A percentile compares a stretch with the other conserved stretches of the same genome.
phyloP scores from a whole-genome alignment of 1,140 invertebrate species.

The Hyphantria cunea region DNA sequence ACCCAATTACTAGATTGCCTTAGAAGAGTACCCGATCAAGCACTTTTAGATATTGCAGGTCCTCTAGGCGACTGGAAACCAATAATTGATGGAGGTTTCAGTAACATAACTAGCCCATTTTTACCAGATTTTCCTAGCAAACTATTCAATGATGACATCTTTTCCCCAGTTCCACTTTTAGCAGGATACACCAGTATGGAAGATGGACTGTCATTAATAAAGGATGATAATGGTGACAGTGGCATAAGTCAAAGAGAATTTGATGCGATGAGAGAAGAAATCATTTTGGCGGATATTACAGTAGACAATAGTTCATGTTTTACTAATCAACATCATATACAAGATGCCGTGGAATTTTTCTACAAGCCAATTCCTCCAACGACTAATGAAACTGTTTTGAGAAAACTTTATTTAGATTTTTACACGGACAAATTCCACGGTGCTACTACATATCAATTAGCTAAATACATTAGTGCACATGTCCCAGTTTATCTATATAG shows the following conservation, averaged over 20 bases:
- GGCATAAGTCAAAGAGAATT: slow-evolving; percentile 82
- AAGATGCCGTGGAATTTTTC: slow-evolving; percentile 88
- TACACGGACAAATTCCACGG: slow-evolving; percentile 89
- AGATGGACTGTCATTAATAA: slow-evolving; percentile 84
- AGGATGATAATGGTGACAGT: slow-evolving; percentile 81
- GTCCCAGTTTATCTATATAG: slow-evolving; percentile 86
- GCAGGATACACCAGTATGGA: slow-evolving; percentile 91
- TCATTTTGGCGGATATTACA: slow-evolving; percentile 83
- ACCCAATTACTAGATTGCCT: slow-evolving; percentile 86
- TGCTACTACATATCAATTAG: slow-evolving; percentile 85
- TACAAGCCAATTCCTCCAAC: slow-evolving; percentile 86
- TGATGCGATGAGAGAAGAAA: slow-evolving; percentile 83
- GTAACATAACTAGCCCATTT: slow-evolving; percentile 85
- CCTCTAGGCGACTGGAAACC: slow-evolving; percentile 89
- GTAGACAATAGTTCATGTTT: slow-evolving; percentile 85
- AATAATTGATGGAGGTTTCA: slow-evolving; percentile 87
- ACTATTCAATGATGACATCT: slow-evolving; percentile 83
- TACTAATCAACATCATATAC: slow-evolving; percentile 86
- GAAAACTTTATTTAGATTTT: slow-evolving; percentile 85
- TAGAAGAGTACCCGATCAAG: slow-evolving; percentile 82
- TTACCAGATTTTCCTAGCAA: slow-evolving; percentile 85
- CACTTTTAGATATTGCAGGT: slow-evolving; percentile 83
- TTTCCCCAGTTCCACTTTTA: slow-evolving; percentile 86
- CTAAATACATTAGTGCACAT: slow-evolving; percentile 84
- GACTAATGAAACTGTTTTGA: slow-evolving; percentile 82